phyloP scores from a whole-genome alignment of 2,888 invertebrate species.

The Scaptomyza cyrtandrae region DNA sequence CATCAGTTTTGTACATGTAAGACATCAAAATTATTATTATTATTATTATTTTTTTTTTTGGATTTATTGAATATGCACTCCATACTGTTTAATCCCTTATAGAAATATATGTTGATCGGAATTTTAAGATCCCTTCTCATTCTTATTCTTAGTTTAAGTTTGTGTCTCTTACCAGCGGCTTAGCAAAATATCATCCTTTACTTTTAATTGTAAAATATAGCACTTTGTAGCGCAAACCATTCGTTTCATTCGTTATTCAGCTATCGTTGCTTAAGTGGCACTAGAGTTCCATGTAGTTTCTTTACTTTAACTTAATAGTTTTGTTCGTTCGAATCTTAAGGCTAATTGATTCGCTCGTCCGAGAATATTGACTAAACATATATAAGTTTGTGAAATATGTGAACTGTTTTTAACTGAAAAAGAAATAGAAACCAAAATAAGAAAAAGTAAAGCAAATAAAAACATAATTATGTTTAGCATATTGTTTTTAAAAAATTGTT shows the following conservation, averaged over 20 bases:
- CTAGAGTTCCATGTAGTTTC: constrained; percentile 64
- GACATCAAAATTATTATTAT: constrained; percentile 28
- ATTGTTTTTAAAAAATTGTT: constrained; percentile 63
- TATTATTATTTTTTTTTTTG: neutral
- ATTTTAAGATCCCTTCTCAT: constrained; percentile 1
- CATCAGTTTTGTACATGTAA: constrained; percentile 44
- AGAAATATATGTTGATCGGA: constrained; percentile 14
- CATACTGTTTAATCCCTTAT: constrained; percentile 27
- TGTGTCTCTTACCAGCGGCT: constrained; percentile 48
- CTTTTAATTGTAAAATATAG: constrained; percentile 24
- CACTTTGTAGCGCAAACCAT: constrained; percentile 59
- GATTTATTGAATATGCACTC: constrained; percentile 50
- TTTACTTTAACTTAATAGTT: constrained; percentile 21
- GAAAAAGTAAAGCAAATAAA: neutral
- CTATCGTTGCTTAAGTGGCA: constrained; percentile 74
- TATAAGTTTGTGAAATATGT: constrained; percentile 5
- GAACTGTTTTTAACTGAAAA: constrained; percentile 25
- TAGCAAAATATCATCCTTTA: constrained; percentile 54
- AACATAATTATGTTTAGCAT: constrained; percentile 24
- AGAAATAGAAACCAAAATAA: constrained; percentile 1
- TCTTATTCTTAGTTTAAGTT: constrained; percentile 18
- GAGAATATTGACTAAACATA: constrained; percentile 13
- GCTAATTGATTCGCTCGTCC: constrained; percentile 39
- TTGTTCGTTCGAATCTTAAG: constrained; percentile 53
- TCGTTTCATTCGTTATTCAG: constrained; percentile 69